phyloP scores from a whole-genome alignment of 2,888 invertebrate genomes.

The Ptilodon capucinus region DNA sequence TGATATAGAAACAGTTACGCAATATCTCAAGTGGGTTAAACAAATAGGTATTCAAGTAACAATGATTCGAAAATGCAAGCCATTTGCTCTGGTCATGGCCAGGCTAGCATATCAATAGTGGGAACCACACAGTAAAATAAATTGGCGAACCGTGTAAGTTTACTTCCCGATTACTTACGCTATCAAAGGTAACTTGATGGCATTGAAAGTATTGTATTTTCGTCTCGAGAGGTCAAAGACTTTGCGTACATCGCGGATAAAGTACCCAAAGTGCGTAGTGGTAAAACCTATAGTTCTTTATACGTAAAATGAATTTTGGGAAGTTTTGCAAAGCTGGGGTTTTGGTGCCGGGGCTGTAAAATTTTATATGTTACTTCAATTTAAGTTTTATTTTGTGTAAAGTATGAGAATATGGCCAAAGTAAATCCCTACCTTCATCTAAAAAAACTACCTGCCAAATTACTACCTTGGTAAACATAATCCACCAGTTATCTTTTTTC shows the following conservation, averaged over 20 bases:
- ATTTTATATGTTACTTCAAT: too few relatives aligned
- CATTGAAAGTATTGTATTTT: constrained; percentile 16
- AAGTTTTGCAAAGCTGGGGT: too few relatives aligned
- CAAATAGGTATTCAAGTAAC: constrained; percentile 31
- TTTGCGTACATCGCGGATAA: constrained; percentile 5
- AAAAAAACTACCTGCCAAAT: too few relatives aligned
- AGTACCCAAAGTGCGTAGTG: not conserved
- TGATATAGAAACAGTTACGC: constrained; percentile 33
- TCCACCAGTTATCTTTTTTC: too few relatives aligned
- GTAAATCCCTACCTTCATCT: too few relatives aligned
- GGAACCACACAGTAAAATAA: constrained; percentile 5
- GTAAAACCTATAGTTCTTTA: too few relatives aligned
- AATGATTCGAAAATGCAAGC: constrained; percentile 30
- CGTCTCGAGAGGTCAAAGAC: constrained; percentile 8
- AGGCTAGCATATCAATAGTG: constrained; percentile 16
- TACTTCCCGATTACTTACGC: constrained; percentile 9
- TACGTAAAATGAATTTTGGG: too few relatives aligned
- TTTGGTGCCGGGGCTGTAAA: too few relatives aligned
- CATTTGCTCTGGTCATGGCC: constrained; percentile 41
- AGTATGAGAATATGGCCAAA: too few relatives aligned
- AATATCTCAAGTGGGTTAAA: constrained; percentile 41
- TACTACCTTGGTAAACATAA: too few relatives aligned
- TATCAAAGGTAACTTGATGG: constrained; percentile 14
- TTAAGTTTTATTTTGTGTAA: too few relatives aligned
- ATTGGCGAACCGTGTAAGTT: not conserved